Evolutionary conservation across 2,888 invertebrate species (phyloP).

Genomic region (Furcula furcula): DNA sequence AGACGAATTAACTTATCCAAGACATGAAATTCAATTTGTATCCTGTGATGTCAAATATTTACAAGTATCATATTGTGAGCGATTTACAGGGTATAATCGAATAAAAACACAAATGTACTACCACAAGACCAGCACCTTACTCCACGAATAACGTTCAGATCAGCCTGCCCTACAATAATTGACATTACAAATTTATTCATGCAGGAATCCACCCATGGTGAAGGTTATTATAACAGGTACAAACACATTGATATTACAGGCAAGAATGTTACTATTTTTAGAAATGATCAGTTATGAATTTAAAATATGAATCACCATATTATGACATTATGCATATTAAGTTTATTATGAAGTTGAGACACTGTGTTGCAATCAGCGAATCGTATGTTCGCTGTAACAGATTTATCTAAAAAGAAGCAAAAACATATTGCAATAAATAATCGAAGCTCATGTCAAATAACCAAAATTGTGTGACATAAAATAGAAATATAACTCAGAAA

Average conservation of each 20-base stretch:
- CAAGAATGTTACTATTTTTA: no score
- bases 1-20: conserved; percentile 35
- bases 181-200: conserved; percentile 25
- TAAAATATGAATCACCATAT: no score
- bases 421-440: conserved; percentile 30
- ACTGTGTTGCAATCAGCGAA: no score
- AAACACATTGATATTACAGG: conserved; percentile 19
- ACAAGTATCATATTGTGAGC: conserved; percentile 42
- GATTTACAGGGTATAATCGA: conserved; percentile 13
- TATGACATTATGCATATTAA: no score
- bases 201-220: no score
- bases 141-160: conserved; percentile 40
- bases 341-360: no score
- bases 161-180: conserved; percentile 29
- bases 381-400: no score
- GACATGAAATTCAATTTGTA: conserved; percentile 36
- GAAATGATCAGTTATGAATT: no score
- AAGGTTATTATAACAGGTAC: conserved; percentile 33
- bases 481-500: conserved; percentile 3
- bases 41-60: conserved; percentile 70
- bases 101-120: conserved; percentile 15
- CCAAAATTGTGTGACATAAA: conserved; percentile 13
- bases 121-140: conserved; percentile 40
- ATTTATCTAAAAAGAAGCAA: no score
- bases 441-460: conserved; percentile 20